Evolutionary conservation across 2,113 vertebrate species (phyloP), one percentile per base, ranked within the genome.

Genomic region (Nestor notabilis): DNA sequence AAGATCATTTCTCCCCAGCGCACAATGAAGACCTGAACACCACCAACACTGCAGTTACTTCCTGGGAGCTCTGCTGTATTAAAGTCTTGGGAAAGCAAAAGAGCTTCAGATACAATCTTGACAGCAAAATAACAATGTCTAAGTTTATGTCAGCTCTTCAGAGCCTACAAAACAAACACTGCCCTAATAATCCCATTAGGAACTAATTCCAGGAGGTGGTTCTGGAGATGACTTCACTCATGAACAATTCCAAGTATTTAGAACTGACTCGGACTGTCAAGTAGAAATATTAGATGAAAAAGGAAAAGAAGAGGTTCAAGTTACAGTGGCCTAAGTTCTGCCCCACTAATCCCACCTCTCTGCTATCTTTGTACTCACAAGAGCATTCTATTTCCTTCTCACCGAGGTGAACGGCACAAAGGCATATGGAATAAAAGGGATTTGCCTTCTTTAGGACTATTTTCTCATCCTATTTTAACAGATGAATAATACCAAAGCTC

Each of bases 161-260:
- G 58, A 95, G 60, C 43, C 78, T 63, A 75, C 87, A 94, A 10
- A 95, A 90, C 88, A 96, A 97, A 97, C 87, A 95, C 0, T 81
- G 70, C 50, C 41, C 53, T 79, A 95, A 91, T 92, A 91, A 96
- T 90, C 91, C 93, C 91, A 84, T 96, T 88, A 96, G 82, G 39
- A 86, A 81, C 84, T 71, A 83, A 95, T 87, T 86, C 79, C 78
- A 83, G 13, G 63, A 56, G 83, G 52, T 90, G 82, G 37, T 78
- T 75, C 47, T 23, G 2, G 72, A 52, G 65, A 74, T 97, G 94
- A 97, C 89, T 93, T 95, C 89, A 89, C 61, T 77, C 81, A 83
- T 63, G 71, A 92, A 90, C 44, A 80, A 96, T 89, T 84, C 88
- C 85, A 72, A 90, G 87, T 27, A 96, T 93, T 90, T 74, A 64